phyloP scores from a whole-genome alignment of 1,140 invertebrate species.

The Papilio dardanus region DNA sequence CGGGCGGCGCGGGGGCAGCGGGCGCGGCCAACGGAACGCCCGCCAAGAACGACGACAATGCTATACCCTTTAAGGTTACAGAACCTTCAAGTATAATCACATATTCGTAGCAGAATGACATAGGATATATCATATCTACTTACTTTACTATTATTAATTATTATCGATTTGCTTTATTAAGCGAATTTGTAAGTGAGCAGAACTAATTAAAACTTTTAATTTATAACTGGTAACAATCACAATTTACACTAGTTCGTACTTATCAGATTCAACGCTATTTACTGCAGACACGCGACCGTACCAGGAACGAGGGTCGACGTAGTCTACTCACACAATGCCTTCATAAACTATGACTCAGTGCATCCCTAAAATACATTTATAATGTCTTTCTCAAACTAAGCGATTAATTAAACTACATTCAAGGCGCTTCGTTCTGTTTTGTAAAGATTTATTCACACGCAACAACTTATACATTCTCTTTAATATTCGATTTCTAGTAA shows the following conservation, averaged over 20 bases:
- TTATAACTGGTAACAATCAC: background rate
- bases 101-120: background rate
- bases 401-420: background rate
- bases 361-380: background rate
- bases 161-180: too few relatives aligned
- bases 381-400: background rate
- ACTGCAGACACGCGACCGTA: slow-evolving; percentile 28
- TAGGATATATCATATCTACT: background rate
- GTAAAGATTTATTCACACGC: background rate
- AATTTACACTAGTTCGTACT: background rate
- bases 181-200: background rate
- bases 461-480: too few relatives aligned
- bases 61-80: slow-evolving; percentile 69
- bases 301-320: slow-evolving; percentile 12
- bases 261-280: slow-evolving; percentile 26
- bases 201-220: background rate
- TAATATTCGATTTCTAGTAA: too few relatives aligned
- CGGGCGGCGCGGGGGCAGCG: slow-evolving; percentile 58
- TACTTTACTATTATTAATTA: too few relatives aligned
- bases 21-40: slow-evolving; percentile 70
- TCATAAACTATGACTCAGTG: slow-evolving; percentile 25
- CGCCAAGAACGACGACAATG: slow-evolving; percentile 64
- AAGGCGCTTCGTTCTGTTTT: background rate
- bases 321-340: background rate
- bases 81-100: background rate